Conservation (phyloP, 2,888 invertebrate species). For the Latrodectus elegans region DNA sequence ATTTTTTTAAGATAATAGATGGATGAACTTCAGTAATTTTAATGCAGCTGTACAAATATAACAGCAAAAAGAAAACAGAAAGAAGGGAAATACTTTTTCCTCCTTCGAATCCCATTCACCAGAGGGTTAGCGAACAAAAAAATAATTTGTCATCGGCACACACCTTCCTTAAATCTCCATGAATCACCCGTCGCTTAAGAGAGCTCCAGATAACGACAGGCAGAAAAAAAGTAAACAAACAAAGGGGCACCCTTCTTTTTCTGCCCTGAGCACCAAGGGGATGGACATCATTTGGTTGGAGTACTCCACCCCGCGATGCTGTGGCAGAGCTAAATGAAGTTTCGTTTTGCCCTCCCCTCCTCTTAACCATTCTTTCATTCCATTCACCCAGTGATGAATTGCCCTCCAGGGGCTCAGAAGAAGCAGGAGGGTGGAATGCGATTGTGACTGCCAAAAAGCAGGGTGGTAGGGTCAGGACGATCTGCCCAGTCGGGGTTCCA, state of each 20-base stretch:
- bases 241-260: slow-evolving; percentile 12
- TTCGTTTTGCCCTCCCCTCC: slow-evolving; percentile 19
- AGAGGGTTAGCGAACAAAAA: slow-evolving; percentile 27
- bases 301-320: slow-evolving; percentile 7
- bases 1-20: no score
- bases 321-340: slow-evolving; percentile 33
- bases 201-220: slow-evolving; percentile 10
- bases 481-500: slow-evolving; percentile 22
- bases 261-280: slow-evolving; percentile 20
- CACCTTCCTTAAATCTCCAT: slow-evolving; percentile 61
- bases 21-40: no score
- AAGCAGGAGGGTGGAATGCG: slow-evolving; percentile 33
- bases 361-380: background rate
- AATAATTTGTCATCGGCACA: slow-evolving; percentile 64
- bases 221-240: slow-evolving; percentile 49
- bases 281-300: slow-evolving; percentile 45
- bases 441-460: slow-evolving; percentile 26
- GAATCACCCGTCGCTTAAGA: slow-evolving; percentile 58
- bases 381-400: slow-evolving; percentile 45
- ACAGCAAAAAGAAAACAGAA: no score
- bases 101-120: slow-evolving; percentile 13
- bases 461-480: background rate
- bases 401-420: slow-evolving; percentile 36
- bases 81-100: background rate
- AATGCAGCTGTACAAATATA: no score